Conservation (phyloP, 2,888 invertebrate species). For the Phengaris arion region DNA sequence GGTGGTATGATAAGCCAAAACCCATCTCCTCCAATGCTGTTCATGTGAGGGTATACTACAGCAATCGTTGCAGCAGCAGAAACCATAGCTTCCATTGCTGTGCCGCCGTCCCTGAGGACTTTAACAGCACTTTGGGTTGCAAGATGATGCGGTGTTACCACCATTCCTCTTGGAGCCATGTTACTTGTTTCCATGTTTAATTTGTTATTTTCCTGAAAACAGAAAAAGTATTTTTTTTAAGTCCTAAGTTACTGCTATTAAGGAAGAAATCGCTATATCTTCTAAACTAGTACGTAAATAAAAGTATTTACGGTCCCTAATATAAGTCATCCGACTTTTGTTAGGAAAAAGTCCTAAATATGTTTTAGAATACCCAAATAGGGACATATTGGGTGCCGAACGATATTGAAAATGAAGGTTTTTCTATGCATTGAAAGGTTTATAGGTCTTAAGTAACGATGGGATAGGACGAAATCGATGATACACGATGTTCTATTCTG, state of each 20-base stretch:
- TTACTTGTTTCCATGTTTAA: conserved; percentile 51
- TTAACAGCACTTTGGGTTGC: conserved; percentile 65
- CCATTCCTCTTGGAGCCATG: conserved; percentile 60
- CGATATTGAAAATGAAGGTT: conserved; percentile 66
- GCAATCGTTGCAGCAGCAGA: conserved; percentile 68
- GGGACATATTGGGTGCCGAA: conserved; percentile 54
- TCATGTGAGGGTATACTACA: conserved; percentile 71
- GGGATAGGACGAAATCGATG: conserved; percentile 19
- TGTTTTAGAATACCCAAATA: conserved; percentile 55
- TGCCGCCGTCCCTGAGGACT: conserved; percentile 64
- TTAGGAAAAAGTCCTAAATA: conserved; percentile 51
- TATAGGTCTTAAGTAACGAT: conserved; percentile 40
- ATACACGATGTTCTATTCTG: not conserved
- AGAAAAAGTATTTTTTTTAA: not conserved
- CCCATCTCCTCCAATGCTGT: conserved; percentile 66
- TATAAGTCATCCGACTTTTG: conserved; percentile 12
- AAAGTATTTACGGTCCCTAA: conserved; percentile 2
- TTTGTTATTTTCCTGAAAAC: not conserved
- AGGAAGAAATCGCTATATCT: not conserved
- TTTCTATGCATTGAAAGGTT: conserved; percentile 63
- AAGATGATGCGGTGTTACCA: conserved; percentile 68
- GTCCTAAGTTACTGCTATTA: not conserved
- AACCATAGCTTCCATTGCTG: conserved; percentile 68
- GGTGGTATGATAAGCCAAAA: conserved; percentile 71
- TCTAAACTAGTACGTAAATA: not conserved